These are phyloP conservation scores for Seira musarum DNA, from an alignment of 2,888 invertebrate genomes.

Conservation along the genomic window DNA sequence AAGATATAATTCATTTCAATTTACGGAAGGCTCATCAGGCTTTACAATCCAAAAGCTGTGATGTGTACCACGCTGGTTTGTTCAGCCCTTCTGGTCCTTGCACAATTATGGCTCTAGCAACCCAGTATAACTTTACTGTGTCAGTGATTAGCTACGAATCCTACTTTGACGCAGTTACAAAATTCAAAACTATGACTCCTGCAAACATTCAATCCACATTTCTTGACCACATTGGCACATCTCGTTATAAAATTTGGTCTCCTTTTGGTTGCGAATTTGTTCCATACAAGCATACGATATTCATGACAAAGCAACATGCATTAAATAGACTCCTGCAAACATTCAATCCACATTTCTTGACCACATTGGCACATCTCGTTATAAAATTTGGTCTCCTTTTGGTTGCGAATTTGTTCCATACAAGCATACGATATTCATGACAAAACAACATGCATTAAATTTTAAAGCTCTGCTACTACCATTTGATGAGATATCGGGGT, in stretches of 20 bases:
- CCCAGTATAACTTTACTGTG: not conserved
- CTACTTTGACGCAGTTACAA: not conserved
- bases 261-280: conserved; percentile 20
- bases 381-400: conserved; percentile 13
- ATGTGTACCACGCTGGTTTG: not conserved
- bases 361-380: not conserved
- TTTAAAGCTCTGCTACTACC: conserved; percentile 16
- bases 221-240: not conserved
- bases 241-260: not conserved
- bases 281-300: conserved; percentile 16
- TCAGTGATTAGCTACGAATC: too few species aligned
- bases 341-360: not conserved
- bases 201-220: not conserved
- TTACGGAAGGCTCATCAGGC: too few species aligned
- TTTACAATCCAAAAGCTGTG: not conserved
- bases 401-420: conserved; percentile 24
- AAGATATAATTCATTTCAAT: too few species aligned
- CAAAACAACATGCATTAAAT: conserved; percentile 17
- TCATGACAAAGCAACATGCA: conserved; percentile 26
- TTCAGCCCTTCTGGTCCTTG: not conserved
- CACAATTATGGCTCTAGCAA: not conserved
- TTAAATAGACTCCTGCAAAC: not conserved
- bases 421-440: conserved; percentile 16
- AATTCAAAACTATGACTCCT: not conserved
- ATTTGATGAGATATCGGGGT: conserved; percentile 2